Base-by-base conservation (phyloP, 2,888 invertebrate species). In the Papilio gigon region DNA sequence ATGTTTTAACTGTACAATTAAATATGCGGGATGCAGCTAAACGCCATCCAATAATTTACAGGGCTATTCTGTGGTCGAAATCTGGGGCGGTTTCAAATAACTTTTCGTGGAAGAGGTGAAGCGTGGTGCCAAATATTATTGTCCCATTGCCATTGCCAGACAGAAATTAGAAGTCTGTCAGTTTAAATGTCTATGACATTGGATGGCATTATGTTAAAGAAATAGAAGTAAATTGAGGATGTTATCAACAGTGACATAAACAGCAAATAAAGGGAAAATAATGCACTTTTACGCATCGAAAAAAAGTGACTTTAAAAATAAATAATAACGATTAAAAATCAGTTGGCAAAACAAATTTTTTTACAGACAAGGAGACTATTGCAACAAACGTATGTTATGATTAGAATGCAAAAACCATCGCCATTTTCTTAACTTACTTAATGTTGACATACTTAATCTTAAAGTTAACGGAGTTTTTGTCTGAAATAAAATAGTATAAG, bases 61-160 rank as follows among this genome's bases (percentile, higher is more conserved):
- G 80, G 81, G 81, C 84, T 80, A 82, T 84, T 83, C 84, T 84
- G 83, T 82, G 78, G 77, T 77, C 75, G 79, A 81, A 81, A 88
- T 84, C 79, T 88, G 84, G 90, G 87, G 75, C 90, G 85, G 77
- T 85, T 90, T 88, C 90, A 90, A 91, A 90, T 89, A 89, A 88
- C 89, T 84, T 87, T 91, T 91, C 91, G 81, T 76, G 81, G 91
- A 90, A 90, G 76, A 72, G 78, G 71, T 72, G 75, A 80, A 71
- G 76, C 73, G 76, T 80, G 71, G 71, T 90, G 90, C 90, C 90
- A 90, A 90, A 82, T 80, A 71, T 79, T 81, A 74, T 75, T 81
- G 83, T 77, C 81, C 80, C 87, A 89, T 81, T 89, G 90, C 86
- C 89, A 90, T 86, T 91, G 90, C 89, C 89, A 89, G 80, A 80